Base-by-base conservation (phyloP, 2,113 vertebrate genomes). In the Ptyas mucosa region DNA sequence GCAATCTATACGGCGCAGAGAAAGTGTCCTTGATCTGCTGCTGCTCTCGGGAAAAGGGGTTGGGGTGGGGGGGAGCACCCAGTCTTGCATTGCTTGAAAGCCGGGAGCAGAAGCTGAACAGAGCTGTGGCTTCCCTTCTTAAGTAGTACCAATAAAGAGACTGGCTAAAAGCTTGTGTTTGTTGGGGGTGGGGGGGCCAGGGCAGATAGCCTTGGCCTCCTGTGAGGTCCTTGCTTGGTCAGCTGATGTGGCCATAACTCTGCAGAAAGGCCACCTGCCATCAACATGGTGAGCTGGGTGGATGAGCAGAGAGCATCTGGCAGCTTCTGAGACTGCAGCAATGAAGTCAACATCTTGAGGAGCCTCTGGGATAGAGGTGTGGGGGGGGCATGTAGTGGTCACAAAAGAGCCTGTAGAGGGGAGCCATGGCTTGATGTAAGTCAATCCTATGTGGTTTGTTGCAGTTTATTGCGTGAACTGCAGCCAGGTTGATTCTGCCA, bases 221-320 rank as follows among this genome's bases (percentile, higher is more conserved):
- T 0, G 6, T 75, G 69, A 6, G n/a, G n/a, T 2, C 6, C 15
- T 18, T 64, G 61, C 61, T 29, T 34, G 69, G n/a, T 75, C 69
- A 81, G 69, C 15, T 2, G 34, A 2, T 2, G n/a, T 75, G n/a
- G n/a, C 69, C n/a, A 20, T 34, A 18, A 7, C 6, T 58, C 1
- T 75, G 69, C 69, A 8, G 39, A 75, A 75, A n/a, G n/a, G 69
- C n/a, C 6, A 6, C 5, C 14, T 75, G 64, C n/a, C n/a, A 34
- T 2, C n/a, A 53, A 6, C 12, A 6, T 6, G 5, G 1, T 3
- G 69, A 75, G 18, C 69, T 20, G 69, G 69, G 8, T 3, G 7
- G 34, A 3, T 9, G n/a, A 75, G n/a, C 15, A 8, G 64, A 15
- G 29, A 0, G 6, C 14, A 0, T 18, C 14, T 34, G n/a, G n/a